A percentile compares a stretch with the other conserved stretches of the same genome.
Conservation (phyloP, 2,888 invertebrate genomes). For the Melangyna quadrimaculata region DNA sequence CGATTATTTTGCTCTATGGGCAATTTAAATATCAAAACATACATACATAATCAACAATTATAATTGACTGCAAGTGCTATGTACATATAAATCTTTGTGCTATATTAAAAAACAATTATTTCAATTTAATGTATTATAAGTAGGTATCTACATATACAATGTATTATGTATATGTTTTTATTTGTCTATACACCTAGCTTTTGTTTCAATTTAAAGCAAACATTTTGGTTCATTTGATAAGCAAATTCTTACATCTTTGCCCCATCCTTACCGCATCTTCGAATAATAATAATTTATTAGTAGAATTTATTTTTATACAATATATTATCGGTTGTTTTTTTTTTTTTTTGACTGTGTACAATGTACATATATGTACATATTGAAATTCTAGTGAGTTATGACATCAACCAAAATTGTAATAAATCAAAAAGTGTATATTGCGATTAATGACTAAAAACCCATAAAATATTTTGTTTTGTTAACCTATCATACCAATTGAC, state of each 20-base stretch:
- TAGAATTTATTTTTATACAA: conserved; percentile 61
- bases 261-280: background rate
- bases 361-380: too few relatives aligned
- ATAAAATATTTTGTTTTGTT: too few relatives aligned
- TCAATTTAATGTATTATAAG: background rate
- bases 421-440: background rate
- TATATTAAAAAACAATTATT: background rate
- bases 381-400: background rate
- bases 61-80: background rate
- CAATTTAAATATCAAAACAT: background rate
- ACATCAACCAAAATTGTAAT: background rate
- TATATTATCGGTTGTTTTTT: background rate
- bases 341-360: too few relatives aligned
- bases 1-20: background rate
- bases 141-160: too few relatives aligned
- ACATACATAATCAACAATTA: background rate
- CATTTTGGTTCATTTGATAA: background rate
- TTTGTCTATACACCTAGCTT: too few relatives aligned
- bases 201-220: too few relatives aligned
- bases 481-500: background rate
- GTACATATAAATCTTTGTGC: background rate
- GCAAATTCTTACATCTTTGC: background rate
- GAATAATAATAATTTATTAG: conserved; percentile 73
- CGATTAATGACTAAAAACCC: background rate
- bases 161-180: too few relatives aligned